These are phyloP conservation scores for Salvelinus sp. DNA, from an alignment of 2,113 vertebrate genomes.

Conservation along the genomic window DNA sequence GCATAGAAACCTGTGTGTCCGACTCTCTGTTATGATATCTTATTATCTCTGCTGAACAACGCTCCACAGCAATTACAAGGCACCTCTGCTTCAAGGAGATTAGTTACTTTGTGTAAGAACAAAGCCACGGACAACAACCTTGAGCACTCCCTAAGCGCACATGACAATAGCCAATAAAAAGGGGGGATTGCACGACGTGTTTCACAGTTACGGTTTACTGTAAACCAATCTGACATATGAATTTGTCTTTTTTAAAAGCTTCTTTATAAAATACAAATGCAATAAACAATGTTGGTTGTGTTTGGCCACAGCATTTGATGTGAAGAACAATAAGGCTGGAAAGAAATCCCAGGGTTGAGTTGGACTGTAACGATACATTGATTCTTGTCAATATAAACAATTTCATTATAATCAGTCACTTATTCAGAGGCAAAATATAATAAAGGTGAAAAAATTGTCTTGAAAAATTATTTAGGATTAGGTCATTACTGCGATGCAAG, in stretches of 20 bases:
- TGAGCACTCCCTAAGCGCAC: not conserved
- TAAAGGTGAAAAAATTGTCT: too few species aligned
- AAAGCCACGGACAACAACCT: not conserved
- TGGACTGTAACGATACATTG: too few species aligned
- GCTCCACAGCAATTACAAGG: slow-evolving; percentile 1
- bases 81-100: slow-evolving; percentile 6
- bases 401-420: too few species aligned
- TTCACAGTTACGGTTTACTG: not conserved
- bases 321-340: too few species aligned
- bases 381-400: too few species aligned
- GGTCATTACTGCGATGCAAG: too few species aligned
- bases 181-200: not conserved
- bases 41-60: not conserved
- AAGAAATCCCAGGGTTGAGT: too few species aligned
- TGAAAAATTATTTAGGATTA: too few species aligned
- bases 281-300: too few species aligned
- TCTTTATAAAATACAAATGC: not conserved
- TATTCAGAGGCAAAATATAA: too few species aligned
- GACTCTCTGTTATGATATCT: slow-evolving; percentile 9
- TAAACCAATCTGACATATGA: not conserved
- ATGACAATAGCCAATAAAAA: not conserved
- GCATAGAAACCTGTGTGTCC: not conserved
- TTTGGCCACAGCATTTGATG: too few species aligned
- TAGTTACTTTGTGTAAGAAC: slow-evolving; percentile 4
- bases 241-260: not conserved